These are phyloP conservation scores for Scylla paramamosain DNA, from an alignment of 1,140 invertebrate species.

Conservation along the genomic window DNA sequence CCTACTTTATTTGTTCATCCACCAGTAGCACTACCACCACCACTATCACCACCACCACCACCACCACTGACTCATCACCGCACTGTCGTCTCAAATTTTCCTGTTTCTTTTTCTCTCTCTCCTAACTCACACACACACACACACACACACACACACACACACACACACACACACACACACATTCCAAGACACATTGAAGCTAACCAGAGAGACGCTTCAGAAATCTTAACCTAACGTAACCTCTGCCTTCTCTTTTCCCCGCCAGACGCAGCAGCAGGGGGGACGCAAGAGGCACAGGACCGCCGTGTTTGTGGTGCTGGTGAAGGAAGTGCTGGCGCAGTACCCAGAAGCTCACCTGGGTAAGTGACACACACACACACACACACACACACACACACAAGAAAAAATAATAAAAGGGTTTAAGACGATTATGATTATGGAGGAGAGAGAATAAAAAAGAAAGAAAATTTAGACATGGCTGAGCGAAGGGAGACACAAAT, in stretches of 20 bases:
- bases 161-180: slow-evolving; percentile 35
- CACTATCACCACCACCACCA: background rate
- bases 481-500: background rate
- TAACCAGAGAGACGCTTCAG: no score
- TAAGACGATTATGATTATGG: background rate
- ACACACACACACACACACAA: background rate
- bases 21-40: background rate
- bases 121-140: slow-evolving; percentile 11
- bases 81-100: no score
- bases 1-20: no score
- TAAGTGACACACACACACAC: slow-evolving; percentile 33
- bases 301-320: slow-evolving; percentile 94
- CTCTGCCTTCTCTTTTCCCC: background rate
- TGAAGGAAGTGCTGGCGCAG: slow-evolving; percentile 82
- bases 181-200: no score
- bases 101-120: background rate
- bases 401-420: no score
- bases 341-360: slow-evolving; percentile 67
- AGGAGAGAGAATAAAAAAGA: background rate
- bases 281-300: slow-evolving; percentile 90
- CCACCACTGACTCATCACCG: no score
- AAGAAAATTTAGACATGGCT: background rate
- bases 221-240: background rate
- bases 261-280: slow-evolving; percentile 69
- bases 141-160: slow-evolving; percentile 47